Conservation (phyloP, 2,113 vertebrate species). For the Martes martes region DNA sequence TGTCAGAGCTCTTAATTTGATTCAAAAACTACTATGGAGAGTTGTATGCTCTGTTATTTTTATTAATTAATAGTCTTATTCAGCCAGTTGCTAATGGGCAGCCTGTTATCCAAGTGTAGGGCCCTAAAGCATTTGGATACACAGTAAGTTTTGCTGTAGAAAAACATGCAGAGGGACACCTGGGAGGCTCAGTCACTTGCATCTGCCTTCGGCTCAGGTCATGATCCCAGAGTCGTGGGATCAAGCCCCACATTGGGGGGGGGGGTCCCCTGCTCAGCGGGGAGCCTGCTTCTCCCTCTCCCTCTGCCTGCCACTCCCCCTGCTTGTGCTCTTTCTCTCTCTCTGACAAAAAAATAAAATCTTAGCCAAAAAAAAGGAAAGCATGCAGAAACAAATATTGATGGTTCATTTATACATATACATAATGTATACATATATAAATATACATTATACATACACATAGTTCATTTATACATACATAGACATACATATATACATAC, state of each 20-base stretch:
- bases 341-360: too few species aligned
- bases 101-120: neutral
- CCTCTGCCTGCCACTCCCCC: too few species aligned
- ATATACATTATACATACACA: neutral
- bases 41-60: neutral
- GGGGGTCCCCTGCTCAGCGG: too few species aligned
- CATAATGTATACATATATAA: neutral
- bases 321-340: too few species aligned
- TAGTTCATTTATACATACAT: neutral
- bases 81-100: neutral
- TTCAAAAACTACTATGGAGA: neutral
- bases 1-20: neutral
- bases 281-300: too few species aligned
- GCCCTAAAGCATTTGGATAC: neutral
- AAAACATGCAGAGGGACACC: neutral
- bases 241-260: too few species aligned
- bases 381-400: neutral
- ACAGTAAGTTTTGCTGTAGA: neutral
- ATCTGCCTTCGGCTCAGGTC: too few species aligned
- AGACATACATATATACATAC: neutral
- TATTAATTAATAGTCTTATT: neutral
- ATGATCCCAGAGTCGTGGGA: too few species aligned
- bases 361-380: too few species aligned
- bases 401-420: neutral
- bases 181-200: too few species aligned